phyloP scores from a whole-genome alignment of 2,113 vertebrate genomes.

The Mustelus asterias region DNA sequence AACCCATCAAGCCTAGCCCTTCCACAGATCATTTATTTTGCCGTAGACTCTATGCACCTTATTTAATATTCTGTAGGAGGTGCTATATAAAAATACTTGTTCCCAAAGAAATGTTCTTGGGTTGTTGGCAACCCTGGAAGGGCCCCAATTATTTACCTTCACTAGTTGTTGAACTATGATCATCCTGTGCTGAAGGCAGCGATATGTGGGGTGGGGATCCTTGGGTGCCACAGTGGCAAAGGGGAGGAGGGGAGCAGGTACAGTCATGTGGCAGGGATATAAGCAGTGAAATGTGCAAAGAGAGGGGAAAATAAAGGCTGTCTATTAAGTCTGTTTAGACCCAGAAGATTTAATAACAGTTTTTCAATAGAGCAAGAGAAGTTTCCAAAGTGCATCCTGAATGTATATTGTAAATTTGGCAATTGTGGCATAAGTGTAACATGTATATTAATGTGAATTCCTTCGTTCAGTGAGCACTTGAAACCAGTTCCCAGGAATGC shows the following conservation, averaged over 20 bases:
- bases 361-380: background rate
- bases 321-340: background rate
- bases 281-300: background rate
- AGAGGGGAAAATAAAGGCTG: background rate
- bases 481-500: background rate
- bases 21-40: background rate
- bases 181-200: background rate
- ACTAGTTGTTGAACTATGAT: background rate
- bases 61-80: background rate
- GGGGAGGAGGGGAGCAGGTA: background rate
- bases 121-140: background rate
- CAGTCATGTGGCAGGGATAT: background rate
- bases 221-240: background rate
- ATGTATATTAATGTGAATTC: background rate
- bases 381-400: background rate
- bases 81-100: background rate
- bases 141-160: background rate
- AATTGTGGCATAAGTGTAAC: background rate
- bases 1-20: background rate
- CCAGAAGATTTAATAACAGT: background rate
- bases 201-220: background rate
- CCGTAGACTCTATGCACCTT: background rate
- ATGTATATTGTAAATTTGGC: background rate
- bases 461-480: background rate
- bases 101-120: background rate